A percentile compares a stretch with the other conserved stretches of the same genome.
Evolutionary conservation across 2,797 vertebrate species (phyloP).

Genomic region (Clarias platycephalus): DNA sequence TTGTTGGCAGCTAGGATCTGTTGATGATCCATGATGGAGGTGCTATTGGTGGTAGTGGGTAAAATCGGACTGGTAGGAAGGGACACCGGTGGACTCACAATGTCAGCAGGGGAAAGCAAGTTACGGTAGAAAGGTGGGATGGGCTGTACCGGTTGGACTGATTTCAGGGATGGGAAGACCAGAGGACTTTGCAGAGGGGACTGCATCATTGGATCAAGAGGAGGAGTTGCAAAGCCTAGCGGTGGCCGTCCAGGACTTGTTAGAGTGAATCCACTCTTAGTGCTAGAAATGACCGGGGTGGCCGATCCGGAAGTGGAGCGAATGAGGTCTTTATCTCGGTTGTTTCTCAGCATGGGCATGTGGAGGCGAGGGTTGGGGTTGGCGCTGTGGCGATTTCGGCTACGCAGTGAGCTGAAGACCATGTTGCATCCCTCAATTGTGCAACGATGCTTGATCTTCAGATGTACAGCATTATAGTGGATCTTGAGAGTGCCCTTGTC

Average conservation of each 20-base stretch:
- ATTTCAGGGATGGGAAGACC: conserved; percentile 94
- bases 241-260: conserved; percentile 94
- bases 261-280: conserved; percentile 87
- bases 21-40: conserved; percentile 71
- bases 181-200: conserved; percentile 91
- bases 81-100: conserved; percentile 92
- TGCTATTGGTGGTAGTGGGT: conserved; percentile 79
- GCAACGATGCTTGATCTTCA: conserved; percentile 95
- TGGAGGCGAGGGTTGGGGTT: conserved; percentile 96
- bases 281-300: conserved; percentile 95
- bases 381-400: conserved; percentile 92
- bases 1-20: conserved; percentile 76
- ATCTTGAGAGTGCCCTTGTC: conserved; percentile 94
- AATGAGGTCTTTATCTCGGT: conserved; percentile 97
- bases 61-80: conserved; percentile 95
- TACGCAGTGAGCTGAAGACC: conserved; percentile 94
- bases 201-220: conserved; percentile 90
- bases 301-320: conserved; percentile 86
- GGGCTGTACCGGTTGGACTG: conserved; percentile 91
- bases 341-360: conserved; percentile 90
- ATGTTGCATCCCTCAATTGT: conserved; percentile 91
- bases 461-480: conserved; percentile 94
- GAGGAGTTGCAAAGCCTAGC: conserved; percentile 93
- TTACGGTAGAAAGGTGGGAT: conserved; percentile 97
- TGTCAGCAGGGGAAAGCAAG: conserved; percentile 89